Percentiles rank a stretch among this genome's conserved stretches.
These are phyloP conservation scores for Drosophila mauritiana DNA, from an alignment of 1,140 invertebrate genomes.

Conservation along the genomic window DNA sequence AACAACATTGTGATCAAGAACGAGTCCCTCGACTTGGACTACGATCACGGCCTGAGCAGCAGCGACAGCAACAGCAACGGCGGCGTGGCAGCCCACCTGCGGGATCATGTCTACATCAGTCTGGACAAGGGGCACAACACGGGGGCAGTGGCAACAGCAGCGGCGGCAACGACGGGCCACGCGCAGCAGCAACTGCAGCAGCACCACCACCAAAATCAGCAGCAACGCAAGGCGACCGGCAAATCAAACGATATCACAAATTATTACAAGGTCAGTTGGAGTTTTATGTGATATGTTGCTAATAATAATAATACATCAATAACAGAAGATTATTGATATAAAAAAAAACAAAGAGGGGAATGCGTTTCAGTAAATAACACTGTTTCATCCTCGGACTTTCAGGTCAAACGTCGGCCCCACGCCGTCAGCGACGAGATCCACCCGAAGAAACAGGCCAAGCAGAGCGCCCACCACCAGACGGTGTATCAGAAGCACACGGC, in stretches of 20 bases:
- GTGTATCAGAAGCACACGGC: constrained; percentile 61
- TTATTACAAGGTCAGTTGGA: constrained; percentile 77
- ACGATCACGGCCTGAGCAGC: constrained; percentile 53
- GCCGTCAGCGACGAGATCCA: constrained; percentile 68
- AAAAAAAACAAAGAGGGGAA: background rate
- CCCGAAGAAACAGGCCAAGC: constrained; percentile 81
- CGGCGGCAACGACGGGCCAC: constrained; percentile 70
- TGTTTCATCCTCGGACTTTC: background rate
- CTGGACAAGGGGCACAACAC: constrained; percentile 86
- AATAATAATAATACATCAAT: too few relatives aligned
- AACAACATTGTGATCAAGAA: constrained; percentile 73
- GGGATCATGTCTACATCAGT: constrained; percentile 90
- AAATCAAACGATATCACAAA: constrained; percentile 80
- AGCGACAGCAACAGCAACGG: constrained; percentile 47
- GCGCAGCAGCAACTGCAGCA: constrained; percentile 79
- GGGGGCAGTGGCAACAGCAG: constrained; percentile 75
- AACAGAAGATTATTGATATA: too few relatives aligned
- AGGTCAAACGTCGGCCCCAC: constrained; percentile 81
- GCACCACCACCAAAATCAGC: constrained; percentile 71
- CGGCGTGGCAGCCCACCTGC: constrained; percentile 87
- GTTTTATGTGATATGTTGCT: too few relatives aligned
- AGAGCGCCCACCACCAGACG: constrained; percentile 65
- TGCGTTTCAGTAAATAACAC: too few relatives aligned
- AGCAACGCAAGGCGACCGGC: constrained; percentile 63
- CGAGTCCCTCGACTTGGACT: constrained; percentile 56